Evolutionary conservation across 92 coral and sea anemone species (phyloP).

Genomic region (Palythoa heliodiscus): DNA sequence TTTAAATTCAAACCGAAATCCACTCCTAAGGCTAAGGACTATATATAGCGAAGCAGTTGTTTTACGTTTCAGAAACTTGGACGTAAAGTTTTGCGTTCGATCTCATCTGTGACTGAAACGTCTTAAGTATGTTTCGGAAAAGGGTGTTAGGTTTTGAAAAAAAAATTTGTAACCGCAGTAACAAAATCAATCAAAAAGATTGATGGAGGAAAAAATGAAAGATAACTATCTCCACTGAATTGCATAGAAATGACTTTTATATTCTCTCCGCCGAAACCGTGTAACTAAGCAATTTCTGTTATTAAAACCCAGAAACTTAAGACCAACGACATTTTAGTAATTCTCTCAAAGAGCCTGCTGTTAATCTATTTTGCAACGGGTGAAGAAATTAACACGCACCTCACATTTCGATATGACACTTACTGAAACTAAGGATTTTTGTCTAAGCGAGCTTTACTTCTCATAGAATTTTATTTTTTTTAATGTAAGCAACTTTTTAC

Average conservation of each 20-base stretch:
- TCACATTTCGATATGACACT: not conserved
- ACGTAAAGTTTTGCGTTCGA: not conserved
- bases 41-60: not conserved
- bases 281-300: not conserved
- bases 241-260: not conserved
- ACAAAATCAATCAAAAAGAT: not conserved
- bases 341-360: not conserved
- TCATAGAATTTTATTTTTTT: not conserved
- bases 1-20: not conserved
- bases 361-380: not conserved
- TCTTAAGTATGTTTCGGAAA: not conserved
- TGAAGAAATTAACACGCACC: not conserved
- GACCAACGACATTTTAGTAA: not conserved
- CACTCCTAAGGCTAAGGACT: no score
- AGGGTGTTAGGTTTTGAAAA: not conserved
- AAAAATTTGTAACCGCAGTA: not conserved
- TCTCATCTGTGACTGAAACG: not conserved
- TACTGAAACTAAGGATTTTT: not conserved
- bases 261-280: not conserved
- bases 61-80: not conserved
- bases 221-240: not conserved
- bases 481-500: not conserved
- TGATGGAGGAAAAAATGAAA: not conserved
- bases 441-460: not conserved
- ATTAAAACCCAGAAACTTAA: not conserved